A percentile compares a stretch with the other conserved stretches of the same genome.
phyloP scores from a whole-genome alignment of 2,113 vertebrate genomes.

The Chunga burmeisteri region DNA sequence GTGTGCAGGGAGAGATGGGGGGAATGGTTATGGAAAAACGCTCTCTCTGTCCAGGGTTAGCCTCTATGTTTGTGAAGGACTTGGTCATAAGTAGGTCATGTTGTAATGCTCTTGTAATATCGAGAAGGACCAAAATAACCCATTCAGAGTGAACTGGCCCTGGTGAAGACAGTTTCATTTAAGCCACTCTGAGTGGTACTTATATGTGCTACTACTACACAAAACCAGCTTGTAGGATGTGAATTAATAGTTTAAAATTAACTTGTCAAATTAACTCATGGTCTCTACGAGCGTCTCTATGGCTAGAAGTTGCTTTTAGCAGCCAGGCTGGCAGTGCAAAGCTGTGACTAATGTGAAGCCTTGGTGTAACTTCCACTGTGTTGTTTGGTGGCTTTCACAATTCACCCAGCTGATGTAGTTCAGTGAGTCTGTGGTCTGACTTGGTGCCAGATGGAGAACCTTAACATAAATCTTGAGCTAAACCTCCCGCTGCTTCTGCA shows the following conservation, averaged over 20 bases:
- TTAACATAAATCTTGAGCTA: background rate
- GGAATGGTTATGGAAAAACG: background rate
- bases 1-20: background rate
- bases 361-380: background rate
- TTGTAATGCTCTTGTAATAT: background rate
- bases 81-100: background rate
- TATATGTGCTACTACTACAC: background rate
- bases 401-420: background rate
- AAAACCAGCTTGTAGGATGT: background rate
- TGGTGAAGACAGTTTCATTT: background rate
- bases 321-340: background rate
- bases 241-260: background rate
- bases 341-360: background rate
- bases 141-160: background rate
- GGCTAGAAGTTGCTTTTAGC: background rate
- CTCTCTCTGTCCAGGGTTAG: too few species aligned
- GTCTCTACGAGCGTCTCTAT: background rate
- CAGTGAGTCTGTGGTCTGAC: background rate
- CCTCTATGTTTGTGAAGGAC: background rate
- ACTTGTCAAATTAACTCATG: background rate
- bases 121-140: background rate
- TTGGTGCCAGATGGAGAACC: background rate
- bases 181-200: background rate
- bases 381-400: background rate
- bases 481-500: background rate